These are phyloP conservation scores for Autographa gamma DNA, from an alignment of 2,888 invertebrate genomes.

Conservation along the genomic window DNA sequence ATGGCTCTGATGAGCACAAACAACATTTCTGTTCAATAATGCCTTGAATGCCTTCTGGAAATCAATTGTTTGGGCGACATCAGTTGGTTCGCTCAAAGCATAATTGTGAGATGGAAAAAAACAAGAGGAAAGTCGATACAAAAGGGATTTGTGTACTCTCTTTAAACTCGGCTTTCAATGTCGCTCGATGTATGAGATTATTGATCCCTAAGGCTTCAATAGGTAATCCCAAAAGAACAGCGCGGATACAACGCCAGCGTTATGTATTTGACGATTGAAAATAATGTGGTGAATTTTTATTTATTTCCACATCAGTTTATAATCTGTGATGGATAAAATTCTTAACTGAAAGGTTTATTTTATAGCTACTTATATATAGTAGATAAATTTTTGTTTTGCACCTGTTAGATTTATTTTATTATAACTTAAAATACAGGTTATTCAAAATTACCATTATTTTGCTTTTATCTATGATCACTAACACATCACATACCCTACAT, in stretches of 20 bases:
- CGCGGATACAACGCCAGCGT: slow-evolving; percentile 19
- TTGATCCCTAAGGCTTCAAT: slow-evolving; percentile 48
- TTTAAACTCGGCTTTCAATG: slow-evolving; percentile 42
- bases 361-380: too few species aligned
- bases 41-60: slow-evolving; percentile 1
- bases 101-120: slow-evolving; percentile 33
- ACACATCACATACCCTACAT: too few species aligned
- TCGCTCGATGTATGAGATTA: slow-evolving; percentile 36
- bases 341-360: too few species aligned
- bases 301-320: too few species aligned
- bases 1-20: slow-evolving; percentile 23
- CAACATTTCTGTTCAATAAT: slow-evolving; percentile 21
- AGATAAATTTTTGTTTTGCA: too few species aligned
- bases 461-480: too few species aligned
- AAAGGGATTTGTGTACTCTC: slow-evolving; percentile 45
- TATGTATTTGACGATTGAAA: slow-evolving; percentile 7
- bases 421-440: too few species aligned
- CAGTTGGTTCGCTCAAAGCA: slow-evolving; percentile 5
- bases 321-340: too few species aligned
- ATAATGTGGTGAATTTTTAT: background rate
- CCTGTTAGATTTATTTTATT: too few species aligned
- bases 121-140: slow-evolving; percentile 35
- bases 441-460: too few species aligned
- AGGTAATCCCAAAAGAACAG: slow-evolving; percentile 30
- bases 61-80: background rate